Evolutionary conservation across 2,113 vertebrate species (phyloP), one percentile per base, ranked within the genome.

Genomic region (Puma concolor): DNA sequence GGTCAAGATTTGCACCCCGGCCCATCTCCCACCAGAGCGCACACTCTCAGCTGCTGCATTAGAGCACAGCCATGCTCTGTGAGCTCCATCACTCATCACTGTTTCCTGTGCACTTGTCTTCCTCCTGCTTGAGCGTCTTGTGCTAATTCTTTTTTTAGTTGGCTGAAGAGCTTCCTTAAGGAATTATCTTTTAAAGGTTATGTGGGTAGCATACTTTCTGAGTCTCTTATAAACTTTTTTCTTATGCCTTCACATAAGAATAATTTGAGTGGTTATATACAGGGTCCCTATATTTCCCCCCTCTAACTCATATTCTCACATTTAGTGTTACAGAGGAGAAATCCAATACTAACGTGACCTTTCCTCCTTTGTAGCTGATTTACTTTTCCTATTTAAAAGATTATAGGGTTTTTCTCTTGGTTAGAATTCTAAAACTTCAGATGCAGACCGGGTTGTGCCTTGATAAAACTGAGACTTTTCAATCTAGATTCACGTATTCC

Each of bases 321-420:
- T 31, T 80, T 84, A 71, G 38, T 21, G 21, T 14, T 91, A 21
- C 14, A 29, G 23, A 63, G 33, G 72, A 92, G 63, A 92, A 89
- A 54, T 48, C 63, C 38, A 67, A 41, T 41, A 44, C 11, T 27
- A 69, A 25, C 0, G 2, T 76, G 80, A 64, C 8, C 1, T 27
- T 69, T 27, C 60, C 2, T 77, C 67, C 52, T 86, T 86, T 86
- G 74, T 29, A 44, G 23, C 33, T 50, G 12, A 31, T 29, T 92
- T 44, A 29, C 50, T 93, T 88, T 91, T 82, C 74, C 64, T 86
- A n/a, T 41, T 80, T 88, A 17, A 31, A 91, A 60, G n/a, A 87
- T 54, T 52, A 13, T 71, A 67, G 19, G 21, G 19, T 80, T 79
- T 86, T 94, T 69, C 44, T 93, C 76, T 71, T 92, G 16, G 29